Evolutionary conservation across 2,888 invertebrate species (phyloP), one percentile per base, ranked within the genome.

Genomic region (Adineta ricciae): DNA sequence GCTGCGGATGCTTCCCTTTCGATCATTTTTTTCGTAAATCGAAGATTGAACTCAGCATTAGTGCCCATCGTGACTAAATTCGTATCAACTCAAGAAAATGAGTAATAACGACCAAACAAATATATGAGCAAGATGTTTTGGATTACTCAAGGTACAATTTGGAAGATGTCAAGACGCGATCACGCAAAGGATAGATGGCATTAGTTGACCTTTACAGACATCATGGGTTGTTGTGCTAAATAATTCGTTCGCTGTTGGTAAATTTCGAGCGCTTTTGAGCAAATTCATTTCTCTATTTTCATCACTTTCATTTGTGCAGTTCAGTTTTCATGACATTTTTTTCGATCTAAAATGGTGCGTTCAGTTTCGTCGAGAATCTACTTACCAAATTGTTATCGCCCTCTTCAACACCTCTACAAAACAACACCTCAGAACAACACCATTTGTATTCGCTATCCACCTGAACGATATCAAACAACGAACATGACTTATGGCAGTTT

Each of bases 21-120:
- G 38, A 78, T 78, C 73, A 41, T 36, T 41, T 78, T 78, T 78
- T 78, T 78, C 41, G 36, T 36, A 78, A 78, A 78, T 78, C 73
- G 36, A 21, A 78, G n/a, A 14, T 78, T 41, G 38, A 78, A 78
- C 9, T 78, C 73, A 24, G 41, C 21, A 78, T 78, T 41, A 1
- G 73, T 32, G 21, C 24, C 24, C 73, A 78, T 78, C 9, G 32
- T 16, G 14, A 11, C 4, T 3, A 4, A 64, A 14, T 9, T 0
- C 27, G 11, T 8, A 5, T 46, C 16, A 64, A 27, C 16, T 64
- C 32, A 64, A 8, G 4, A 27, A 4, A 64, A 64, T 64, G 64
- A 64, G 19, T 64, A 64, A 64, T 64, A 64, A 1, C 11, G 16
- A 64, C 4, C 14, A 64, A 64, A 32, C 16, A 64, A 32, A 32